Evolutionary conservation across 2,113 vertebrate species (phyloP).

Genomic region (Rostratula benghalensis): DNA sequence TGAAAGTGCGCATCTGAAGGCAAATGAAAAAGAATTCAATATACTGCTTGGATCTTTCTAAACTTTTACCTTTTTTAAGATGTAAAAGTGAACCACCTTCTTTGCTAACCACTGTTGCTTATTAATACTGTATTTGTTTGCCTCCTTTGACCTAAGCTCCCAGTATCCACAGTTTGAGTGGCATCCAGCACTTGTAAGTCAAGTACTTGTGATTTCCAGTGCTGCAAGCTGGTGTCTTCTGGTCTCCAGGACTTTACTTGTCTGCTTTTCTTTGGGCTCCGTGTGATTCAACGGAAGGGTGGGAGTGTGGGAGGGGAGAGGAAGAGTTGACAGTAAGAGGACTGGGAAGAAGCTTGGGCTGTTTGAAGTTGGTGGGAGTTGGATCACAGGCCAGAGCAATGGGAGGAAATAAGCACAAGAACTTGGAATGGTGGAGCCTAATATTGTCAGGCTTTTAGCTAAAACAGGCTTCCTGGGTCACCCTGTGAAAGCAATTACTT

Average conservation of each 20-base stretch:
- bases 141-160: neutral
- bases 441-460: conserved; percentile 24
- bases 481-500: conserved; percentile 8
- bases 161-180: neutral
- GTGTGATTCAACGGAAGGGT: neutral
- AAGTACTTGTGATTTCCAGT: neutral
- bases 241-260: neutral
- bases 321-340: neutral
- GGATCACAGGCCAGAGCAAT: neutral
- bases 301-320: neutral
- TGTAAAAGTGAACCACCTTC: accelerated
- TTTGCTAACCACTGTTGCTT: neutral
- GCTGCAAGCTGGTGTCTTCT: neutral
- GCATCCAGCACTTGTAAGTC: neutral
- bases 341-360: neutral
- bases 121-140: neutral
- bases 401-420: neutral
- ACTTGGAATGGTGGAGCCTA: neutral
- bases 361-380: neutral
- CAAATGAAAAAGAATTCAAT: neutral
- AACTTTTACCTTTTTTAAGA: too few relatives aligned
- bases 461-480: conserved; percentile 14
- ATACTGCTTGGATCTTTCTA: neutral
- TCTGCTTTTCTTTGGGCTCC: neutral
- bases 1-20: neutral